A percentile compares a stretch with the other conserved stretches of the same genome.
Evolutionary conservation across 2,888 invertebrate species (phyloP).

Genomic region (Lycophotia porphyrea): DNA sequence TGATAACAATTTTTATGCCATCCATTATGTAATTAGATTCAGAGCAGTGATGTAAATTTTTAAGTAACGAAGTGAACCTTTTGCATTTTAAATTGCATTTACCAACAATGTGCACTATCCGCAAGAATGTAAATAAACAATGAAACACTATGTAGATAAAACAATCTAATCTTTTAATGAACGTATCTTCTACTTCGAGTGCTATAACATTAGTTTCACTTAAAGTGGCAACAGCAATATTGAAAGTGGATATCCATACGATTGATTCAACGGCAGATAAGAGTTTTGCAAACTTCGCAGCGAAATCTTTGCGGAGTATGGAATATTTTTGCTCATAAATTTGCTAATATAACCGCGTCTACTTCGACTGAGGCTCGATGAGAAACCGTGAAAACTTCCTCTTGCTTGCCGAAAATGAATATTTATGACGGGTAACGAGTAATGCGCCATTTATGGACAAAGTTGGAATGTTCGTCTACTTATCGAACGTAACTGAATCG

Average conservation of each 20-base stretch:
- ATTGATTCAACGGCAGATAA: conserved; percentile 67
- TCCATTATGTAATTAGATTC: conserved; percentile 60
- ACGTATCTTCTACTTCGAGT: conserved; percentile 22
- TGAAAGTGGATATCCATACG: conserved; percentile 46
- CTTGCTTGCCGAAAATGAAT: conserved; percentile 88
- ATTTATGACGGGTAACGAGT: conserved; percentile 88
- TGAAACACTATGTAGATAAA: conserved; percentile 40
- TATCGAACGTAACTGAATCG: conserved; percentile 81
- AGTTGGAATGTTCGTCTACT: conserved; percentile 86
- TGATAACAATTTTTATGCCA: conserved; percentile 63
- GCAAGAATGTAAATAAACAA: conserved; percentile 47
- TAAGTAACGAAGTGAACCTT: conserved; percentile 21
- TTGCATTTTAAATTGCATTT: conserved; percentile 30
- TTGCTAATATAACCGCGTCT: conserved; percentile 86
- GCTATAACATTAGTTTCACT: conserved; percentile 23
- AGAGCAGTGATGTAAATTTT: conserved; percentile 28
- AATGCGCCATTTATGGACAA: conserved; percentile 88
- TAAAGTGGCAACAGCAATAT: conserved; percentile 39
- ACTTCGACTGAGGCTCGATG: conserved; percentile 78
- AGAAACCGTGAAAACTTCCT: conserved; percentile 86
- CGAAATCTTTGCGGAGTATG: conserved; percentile 76
- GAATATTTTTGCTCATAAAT: conserved; percentile 88
- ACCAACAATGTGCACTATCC: conserved; percentile 14
- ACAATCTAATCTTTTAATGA: conserved; percentile 26
- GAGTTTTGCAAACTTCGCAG: conserved; percentile 67